phyloP scores from a whole-genome alignment of 1,140 invertebrate genomes.

The Drosophila seguyi region DNA sequence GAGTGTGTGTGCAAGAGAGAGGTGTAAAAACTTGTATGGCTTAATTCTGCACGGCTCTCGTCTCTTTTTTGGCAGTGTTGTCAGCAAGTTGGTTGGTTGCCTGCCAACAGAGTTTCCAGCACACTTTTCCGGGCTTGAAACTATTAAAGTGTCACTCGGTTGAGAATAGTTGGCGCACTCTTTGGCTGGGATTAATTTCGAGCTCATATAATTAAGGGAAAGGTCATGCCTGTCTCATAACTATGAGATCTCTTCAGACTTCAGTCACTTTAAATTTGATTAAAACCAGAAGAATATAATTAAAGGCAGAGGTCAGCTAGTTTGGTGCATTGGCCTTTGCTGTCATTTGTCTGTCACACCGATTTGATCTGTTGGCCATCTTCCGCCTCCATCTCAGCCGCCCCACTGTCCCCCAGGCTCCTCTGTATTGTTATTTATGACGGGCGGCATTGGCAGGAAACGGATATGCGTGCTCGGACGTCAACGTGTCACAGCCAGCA shows the following conservation, averaged over 20 bases:
- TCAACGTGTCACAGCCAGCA: slow-evolving; percentile 53
- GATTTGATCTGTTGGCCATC: slow-evolving; percentile 42
- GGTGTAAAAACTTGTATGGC: slow-evolving; percentile 52
- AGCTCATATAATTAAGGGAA: slow-evolving; percentile 16
- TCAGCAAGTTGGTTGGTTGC: slow-evolving; percentile 53
- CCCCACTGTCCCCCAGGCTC: too few species aligned
- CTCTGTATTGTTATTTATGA: slow-evolving; percentile 72
- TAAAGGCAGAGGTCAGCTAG: neutral
- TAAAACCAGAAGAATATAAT: neutral
- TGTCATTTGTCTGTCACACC: slow-evolving; percentile 32
- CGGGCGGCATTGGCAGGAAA: slow-evolving; percentile 62
- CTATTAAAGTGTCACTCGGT: slow-evolving; percentile 50
- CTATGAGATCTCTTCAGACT: neutral
- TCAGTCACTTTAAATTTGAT: neutral
- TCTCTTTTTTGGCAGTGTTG: slow-evolving; percentile 44
- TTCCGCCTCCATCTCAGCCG: neutral
- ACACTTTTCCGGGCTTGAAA: slow-evolving; percentile 35
- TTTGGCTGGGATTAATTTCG: slow-evolving; percentile 29
- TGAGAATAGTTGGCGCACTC: slow-evolving; percentile 17
- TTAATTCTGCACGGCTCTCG: slow-evolving; percentile 39
- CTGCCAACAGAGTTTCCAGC: slow-evolving; percentile 35
- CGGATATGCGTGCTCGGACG: slow-evolving; percentile 67
- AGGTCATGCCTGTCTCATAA: slow-evolving; percentile 3
- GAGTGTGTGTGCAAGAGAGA: slow-evolving; percentile 17
- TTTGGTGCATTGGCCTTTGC: slow-evolving; percentile 14